Conservation (phyloP, 2,888 invertebrate species). For the Periphyllus acericola region DNA sequence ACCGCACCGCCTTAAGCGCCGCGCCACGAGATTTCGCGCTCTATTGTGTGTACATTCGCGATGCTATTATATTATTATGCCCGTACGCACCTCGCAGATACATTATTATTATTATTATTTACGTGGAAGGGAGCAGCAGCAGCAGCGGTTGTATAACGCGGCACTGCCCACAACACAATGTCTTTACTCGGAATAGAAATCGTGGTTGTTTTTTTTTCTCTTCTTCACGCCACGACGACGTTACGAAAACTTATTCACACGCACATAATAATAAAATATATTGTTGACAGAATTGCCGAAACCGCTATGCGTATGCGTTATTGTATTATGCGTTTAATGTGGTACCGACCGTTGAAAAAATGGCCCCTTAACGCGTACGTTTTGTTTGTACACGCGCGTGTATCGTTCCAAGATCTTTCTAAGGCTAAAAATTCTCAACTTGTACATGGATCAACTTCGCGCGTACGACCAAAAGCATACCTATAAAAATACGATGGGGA, state of each 20-base stretch:
- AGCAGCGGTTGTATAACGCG: neutral
- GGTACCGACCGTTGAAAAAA: too few species aligned
- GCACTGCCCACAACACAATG: neutral
- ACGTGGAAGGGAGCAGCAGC: neutral
- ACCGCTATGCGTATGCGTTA: neutral
- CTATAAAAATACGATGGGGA: too few species aligned
- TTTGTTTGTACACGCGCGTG: too few species aligned
- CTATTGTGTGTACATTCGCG: neutral
- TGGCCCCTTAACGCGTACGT: too few species aligned
- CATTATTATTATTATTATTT: neutral
- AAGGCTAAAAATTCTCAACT: too few species aligned
- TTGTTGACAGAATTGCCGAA: neutral
- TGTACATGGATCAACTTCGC: too few species aligned
- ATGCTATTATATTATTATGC: neutral
- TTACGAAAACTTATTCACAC: neutral
- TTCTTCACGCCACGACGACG: neutral
- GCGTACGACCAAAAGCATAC: too few species aligned
- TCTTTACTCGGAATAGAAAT: slow-evolving; percentile 7
- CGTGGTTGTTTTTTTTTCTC: neutral
- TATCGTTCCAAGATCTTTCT: too few species aligned
- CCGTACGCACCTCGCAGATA: too few species aligned
- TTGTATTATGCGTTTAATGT: neutral
- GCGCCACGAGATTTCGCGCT: neutral
- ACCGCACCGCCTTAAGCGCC: neutral
- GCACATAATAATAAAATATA: neutral